Evolutionary conservation across 2,888 invertebrate genomes (phyloP).

Genomic region (Cactoblastis cactorum): DNA sequence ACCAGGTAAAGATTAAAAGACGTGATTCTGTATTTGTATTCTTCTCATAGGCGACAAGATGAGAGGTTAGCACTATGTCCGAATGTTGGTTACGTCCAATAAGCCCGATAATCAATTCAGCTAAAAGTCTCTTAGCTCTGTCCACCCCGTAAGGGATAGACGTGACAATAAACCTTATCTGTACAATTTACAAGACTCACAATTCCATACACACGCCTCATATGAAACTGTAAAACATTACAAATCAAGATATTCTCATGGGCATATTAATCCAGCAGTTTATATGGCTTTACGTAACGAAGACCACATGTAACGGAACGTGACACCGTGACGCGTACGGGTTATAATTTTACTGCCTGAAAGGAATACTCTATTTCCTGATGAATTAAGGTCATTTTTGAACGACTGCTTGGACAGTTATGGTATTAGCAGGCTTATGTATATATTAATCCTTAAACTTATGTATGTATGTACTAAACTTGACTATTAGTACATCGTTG

Average conservation of each 20-base stretch:
- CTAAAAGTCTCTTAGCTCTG: no score
- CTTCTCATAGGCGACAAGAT: no score
- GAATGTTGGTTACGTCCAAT: no score
- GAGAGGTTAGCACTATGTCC: no score
- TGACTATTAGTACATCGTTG: no score
- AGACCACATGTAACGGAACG: neutral
- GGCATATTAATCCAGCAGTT: neutral
- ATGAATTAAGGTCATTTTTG: neutral
- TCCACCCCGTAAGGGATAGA: no score
- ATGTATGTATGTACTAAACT: no score
- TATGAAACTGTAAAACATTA: neutral
- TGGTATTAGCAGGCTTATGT: neutral
- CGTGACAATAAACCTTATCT: no score
- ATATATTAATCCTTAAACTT: no score
- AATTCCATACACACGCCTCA: neutral
- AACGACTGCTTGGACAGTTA: neutral
- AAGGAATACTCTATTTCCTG: neutral
- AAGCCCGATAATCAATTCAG: no score
- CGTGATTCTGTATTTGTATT: no score
- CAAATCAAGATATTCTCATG: neutral
- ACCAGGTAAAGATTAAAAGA: no score
- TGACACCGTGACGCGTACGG: neutral
- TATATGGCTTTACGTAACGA: slow-evolving; percentile 3
- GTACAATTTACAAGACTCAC: neutral
- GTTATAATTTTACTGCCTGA: neutral